Evolutionary conservation across 1,140 invertebrate species (phyloP), one percentile per base, ranked within the genome.

Genomic region (Rhopalosiphum padi): DNA sequence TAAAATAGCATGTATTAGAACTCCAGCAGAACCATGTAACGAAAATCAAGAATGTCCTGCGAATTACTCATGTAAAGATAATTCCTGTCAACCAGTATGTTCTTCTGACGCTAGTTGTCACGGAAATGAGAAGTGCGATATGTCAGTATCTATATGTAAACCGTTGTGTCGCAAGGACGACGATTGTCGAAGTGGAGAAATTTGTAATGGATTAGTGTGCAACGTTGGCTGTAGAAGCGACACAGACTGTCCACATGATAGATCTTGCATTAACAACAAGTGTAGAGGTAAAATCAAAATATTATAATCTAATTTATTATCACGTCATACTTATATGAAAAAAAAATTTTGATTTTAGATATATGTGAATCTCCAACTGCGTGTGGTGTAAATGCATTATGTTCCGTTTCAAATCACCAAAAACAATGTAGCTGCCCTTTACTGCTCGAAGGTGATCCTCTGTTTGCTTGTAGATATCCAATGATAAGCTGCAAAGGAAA

Each of bases 321-420:
- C 4, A n/a, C n/a, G 25, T 87, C 21, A n/a, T n/a, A 37, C 11
- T 48, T 68, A 91, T 8, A 55, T 43, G 77, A n/a, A 77, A 46
- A 25, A 25, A 1, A 43, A 35, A 51, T 51, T 1, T 4, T 41
- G 8, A 60, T 94, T 94, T 25, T 91, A 94, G 96, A 98, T 96
- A 96, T 97, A 9, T 98, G 98, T 94, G 95, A 95, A 2, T 96
- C 97, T 86, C 96, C 97, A 22, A 97, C 97, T n/a, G 96, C 97
- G n/a, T 98, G 98, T 95, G 98, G 98, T 43, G 97, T 96, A 11
- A 98, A 98, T 95, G 97, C 98, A 5, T 94, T 96, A 46, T 98
- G 98, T 94, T 95, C 95, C 53, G 96, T 97, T 5, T 95, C 96
- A 92, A 96, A 97, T 94, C 98, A 98, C 95, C 95, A 96, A 85